Evolutionary conservation across 2,113 vertebrate species (phyloP), one percentile per base, ranked within the genome.

Genomic region (Hyperopisus bebe): DNA sequence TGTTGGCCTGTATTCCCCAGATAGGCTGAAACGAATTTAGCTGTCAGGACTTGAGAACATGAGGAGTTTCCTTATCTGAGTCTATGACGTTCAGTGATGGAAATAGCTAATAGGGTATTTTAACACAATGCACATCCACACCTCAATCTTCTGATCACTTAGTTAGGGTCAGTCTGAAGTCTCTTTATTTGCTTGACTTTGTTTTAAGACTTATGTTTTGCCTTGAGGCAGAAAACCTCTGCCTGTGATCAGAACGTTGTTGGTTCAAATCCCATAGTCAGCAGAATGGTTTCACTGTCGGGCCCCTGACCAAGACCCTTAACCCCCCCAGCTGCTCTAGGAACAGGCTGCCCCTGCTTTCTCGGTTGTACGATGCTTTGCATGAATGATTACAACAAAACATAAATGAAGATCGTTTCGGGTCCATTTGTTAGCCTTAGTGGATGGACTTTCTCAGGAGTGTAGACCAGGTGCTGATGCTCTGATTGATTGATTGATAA

Each of bases 1-100:
- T 90, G 86, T 88, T 82, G 70, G 19, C 35, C 10, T n/a, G n/a
- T 66, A 44, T 90, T 48, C 48, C 51, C 70, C 51, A 84, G 50
- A 84, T 39, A 84, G 8, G 55, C 84, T 66, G 50, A 74, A 80
- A 39, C 44, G 24, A 90, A 80, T 53, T 46, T 27, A 62, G 77
- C 89, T 87, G 55, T 84, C 53, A 88, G 53, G 48, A 55, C 15
- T 53, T 35, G n/a, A n/a, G n/a, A 87, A 55, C 46, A 42, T 82
- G 17, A 51, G 27, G 48, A 13, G 19, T 84, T 21, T 19, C 70
- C 70, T 35, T 77, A 77, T 77, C 13, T 66, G 62, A 66, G 11
- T 27, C 62, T 77, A 24, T 48, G 21, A 85, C 9, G 83, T n/a
- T 85, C 47, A 85, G 46, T 85, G n/a, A n/a, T 46, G 46, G 24